Percentiles rank a stretch among this genome's conserved stretches.
phyloP scores from a whole-genome alignment of 2,888 invertebrate species.

The Acronicta alni region DNA sequence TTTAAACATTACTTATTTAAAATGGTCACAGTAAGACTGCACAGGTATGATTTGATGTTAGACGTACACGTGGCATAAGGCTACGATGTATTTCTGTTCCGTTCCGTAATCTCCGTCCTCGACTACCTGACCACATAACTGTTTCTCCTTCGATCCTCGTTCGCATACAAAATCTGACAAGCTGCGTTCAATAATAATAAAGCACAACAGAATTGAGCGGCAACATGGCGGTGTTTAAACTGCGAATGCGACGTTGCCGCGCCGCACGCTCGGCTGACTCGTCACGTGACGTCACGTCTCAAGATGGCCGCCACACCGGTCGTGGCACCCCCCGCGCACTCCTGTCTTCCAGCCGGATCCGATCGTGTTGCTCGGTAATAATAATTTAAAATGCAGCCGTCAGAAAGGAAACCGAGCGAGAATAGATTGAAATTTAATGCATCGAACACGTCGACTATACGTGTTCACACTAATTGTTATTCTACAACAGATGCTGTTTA shows the following conservation, averaged over 20 bases:
- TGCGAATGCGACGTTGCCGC: conserved; percentile 82
- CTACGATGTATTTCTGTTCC: conserved; percentile 56
- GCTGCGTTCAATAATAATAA: conserved; percentile 81
- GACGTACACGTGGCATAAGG: conserved; percentile 30
- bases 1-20: too few relatives aligned
- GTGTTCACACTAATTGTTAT: conserved; percentile 83
- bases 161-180: conserved; percentile 83
- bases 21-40: too few relatives aligned
- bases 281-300: conserved; percentile 90
- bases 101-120: conserved; percentile 65
- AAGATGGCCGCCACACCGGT: conserved; percentile 88
- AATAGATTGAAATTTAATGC: conserved; percentile 88
- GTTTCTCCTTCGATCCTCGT: conserved; percentile 81
- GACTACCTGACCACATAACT: conserved; percentile 85
- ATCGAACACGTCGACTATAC: conserved; percentile 77
- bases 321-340: conserved; percentile 75
- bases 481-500: conserved; percentile 85
- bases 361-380: conserved; percentile 81
- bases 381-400: conserved; percentile 85
- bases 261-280: conserved; percentile 84
- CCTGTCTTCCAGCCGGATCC: conserved; percentile 84
- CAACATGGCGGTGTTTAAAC: conserved; percentile 74
- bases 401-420: conserved; percentile 86
- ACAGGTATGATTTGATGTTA: too few relatives aligned
- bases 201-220: conserved; percentile 79